Evolutionary conservation across 2,888 invertebrate species (phyloP), one percentile per base, ranked within the genome.

Genomic region (Herminia tarsipennalis): DNA sequence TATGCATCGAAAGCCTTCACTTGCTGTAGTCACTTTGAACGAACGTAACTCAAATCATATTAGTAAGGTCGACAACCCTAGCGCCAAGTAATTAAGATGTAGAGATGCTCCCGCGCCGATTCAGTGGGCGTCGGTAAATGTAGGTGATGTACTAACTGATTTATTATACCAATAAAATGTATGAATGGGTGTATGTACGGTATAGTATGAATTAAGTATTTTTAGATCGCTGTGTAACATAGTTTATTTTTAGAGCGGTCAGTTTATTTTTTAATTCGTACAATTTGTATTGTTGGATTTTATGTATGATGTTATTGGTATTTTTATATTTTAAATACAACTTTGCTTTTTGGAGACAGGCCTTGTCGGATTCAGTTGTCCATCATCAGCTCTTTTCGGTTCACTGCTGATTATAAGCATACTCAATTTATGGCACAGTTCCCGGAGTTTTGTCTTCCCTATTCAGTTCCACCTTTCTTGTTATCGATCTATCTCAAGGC

Each of bases 61-160:
- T 5, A 12, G 10, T 18, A 8, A 12, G 21, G 33, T 33, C 21
- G 46, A 40, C 46, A 40, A 28, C 46, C 46, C 46, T 46, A 40
- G 10, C 24, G 10, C 17, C 1, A 2, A 36, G 35, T 33, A 36
- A 40, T 46, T 40, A 40, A 46, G 35, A 35, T 35, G 40, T 39
- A 44, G 6, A 30, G 27, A 38, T 28, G 37, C 33, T 21, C 34
- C 39, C 22, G 33, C 33, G 22, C 12, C 34, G 22, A 28, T 34
- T 36, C 30, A 48, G 53, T 60, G 56, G 60, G 64, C 54, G 61
- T 63, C 18, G 33, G 36, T 58, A 64, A 41, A 36, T 37, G 30
- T 40, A 29, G 33, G 48, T 47, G 56, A 56, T 56, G 56, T 59
- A 57, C 52, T 28, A 28, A 33, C 25, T 42, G 47, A 48, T 48